These are phyloP conservation scores for Nemurella pictetii DNA, from an alignment of 2,888 invertebrate genomes.

Conservation along the genomic window DNA sequence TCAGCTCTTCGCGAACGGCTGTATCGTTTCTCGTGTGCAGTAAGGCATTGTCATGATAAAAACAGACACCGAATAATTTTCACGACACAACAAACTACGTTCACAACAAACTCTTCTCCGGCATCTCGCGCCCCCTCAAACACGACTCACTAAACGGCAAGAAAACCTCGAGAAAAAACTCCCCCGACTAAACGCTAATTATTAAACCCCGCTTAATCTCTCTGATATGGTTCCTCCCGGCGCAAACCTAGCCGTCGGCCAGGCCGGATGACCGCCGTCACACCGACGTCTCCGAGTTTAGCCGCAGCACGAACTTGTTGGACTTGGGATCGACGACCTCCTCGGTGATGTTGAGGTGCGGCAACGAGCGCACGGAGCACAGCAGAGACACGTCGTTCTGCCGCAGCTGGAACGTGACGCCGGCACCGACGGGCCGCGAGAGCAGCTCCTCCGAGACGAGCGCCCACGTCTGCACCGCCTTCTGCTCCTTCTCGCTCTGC, in stretches of 20 bases:
- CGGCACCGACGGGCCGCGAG: constrained; percentile 81
- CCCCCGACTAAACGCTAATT: not conserved
- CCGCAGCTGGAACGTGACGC: constrained; percentile 86
- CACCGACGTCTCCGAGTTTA: constrained; percentile 97
- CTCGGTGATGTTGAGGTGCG: constrained; percentile 93
- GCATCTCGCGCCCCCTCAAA: not conserved
- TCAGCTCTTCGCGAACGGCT: not conserved
- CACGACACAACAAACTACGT: not conserved
- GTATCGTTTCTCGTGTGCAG: not conserved
- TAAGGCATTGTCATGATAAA: not conserved
- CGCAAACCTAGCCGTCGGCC: not conserved
- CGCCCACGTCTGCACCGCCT: constrained; percentile 92
- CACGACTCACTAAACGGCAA: not conserved
- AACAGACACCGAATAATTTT: not conserved
- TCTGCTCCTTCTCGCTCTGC: constrained; percentile 79
- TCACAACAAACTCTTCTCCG: not conserved
- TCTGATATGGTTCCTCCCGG: not conserved
- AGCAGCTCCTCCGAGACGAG: constrained; percentile 90
- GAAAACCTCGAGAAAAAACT: not conserved
- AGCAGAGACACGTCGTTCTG: constrained; percentile 91
- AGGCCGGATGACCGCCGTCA: constrained; percentile 57
- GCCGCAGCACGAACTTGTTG: constrained; percentile 89
- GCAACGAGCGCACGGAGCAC: constrained; percentile 82
- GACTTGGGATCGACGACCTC: constrained; percentile 95
- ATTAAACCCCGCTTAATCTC: not conserved